Conservation (phyloP, 2,113 vertebrate genomes). For the Oplegnathus fasciatus region DNA sequence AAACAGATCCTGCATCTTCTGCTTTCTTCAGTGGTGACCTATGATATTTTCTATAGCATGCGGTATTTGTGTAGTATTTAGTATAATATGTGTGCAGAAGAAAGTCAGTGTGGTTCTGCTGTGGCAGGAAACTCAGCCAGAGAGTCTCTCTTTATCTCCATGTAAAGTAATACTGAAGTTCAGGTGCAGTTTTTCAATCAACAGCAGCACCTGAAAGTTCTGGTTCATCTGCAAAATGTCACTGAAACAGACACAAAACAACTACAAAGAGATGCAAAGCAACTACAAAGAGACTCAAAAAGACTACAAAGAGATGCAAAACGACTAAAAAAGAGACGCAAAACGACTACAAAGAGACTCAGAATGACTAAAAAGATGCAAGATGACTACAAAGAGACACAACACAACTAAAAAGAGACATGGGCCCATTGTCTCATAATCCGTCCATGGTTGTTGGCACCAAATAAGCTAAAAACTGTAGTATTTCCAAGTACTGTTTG, state of each 20-base stretch:
- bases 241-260: background rate
- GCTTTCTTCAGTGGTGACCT: background rate
- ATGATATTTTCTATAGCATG: background rate
- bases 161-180: background rate
- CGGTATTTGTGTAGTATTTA: no score
- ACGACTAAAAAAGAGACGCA: background rate
- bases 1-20: background rate
- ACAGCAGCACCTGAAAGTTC: background rate
- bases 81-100: background rate
- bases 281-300: background rate
- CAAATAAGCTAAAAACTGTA: background rate
- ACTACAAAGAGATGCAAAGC: background rate
- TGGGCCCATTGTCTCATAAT: background rate
- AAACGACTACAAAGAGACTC: background rate
- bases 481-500: conserved; percentile 12
- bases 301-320: background rate
- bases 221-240: background rate
- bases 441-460: background rate
- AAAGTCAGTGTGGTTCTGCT: background rate
- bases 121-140: background rate
- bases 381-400: background rate
- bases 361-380: background rate
- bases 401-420: background rate
- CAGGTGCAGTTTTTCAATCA: background rate
- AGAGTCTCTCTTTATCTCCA: background rate